Conservation (phyloP, 1,140 invertebrate species). For the Parasteatoda tepidariorum region DNA sequence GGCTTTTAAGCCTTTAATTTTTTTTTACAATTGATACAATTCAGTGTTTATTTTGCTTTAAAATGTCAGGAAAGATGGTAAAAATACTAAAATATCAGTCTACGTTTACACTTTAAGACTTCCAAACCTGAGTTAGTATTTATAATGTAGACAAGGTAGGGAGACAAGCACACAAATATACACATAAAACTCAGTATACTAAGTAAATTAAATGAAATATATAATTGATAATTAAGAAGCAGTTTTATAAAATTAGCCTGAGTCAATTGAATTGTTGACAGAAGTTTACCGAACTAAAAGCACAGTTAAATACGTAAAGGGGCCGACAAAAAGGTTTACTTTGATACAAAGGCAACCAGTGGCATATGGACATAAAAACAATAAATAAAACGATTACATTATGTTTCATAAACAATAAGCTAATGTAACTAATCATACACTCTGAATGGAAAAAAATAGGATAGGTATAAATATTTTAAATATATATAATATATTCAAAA, state of each 20-base stretch:
- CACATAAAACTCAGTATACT: constrained; percentile 19
- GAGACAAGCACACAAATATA: constrained; percentile 17
- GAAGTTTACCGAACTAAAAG: constrained; percentile 53
- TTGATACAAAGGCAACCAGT: constrained; percentile 7
- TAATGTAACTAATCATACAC: neutral
- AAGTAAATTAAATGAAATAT: constrained; percentile 23
- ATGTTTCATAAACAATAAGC: neutral
- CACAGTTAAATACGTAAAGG: constrained; percentile 29
- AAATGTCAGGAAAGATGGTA: constrained; percentile 11
- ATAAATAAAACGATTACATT: constrained; percentile 12
- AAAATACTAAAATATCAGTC: constrained; percentile 23
- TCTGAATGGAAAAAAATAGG: neutral
- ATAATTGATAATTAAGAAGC: constrained; percentile 7
- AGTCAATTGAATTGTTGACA: constrained; percentile 53
- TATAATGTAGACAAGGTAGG: neutral
- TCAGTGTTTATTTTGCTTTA: constrained; percentile 4
- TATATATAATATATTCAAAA: neutral
- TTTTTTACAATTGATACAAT: neutral
- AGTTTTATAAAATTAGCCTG: constrained; percentile 44
- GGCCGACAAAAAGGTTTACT: neutral
- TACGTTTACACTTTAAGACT: neutral
- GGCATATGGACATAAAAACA: constrained; percentile 21
- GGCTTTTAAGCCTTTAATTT: constrained; percentile 9
- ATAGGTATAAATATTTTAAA: neutral
- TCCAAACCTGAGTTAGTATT: constrained; percentile 12